Evolutionary conservation across 2,888 invertebrate species (phyloP).

Genomic region (Cheilosia vernalis): DNA sequence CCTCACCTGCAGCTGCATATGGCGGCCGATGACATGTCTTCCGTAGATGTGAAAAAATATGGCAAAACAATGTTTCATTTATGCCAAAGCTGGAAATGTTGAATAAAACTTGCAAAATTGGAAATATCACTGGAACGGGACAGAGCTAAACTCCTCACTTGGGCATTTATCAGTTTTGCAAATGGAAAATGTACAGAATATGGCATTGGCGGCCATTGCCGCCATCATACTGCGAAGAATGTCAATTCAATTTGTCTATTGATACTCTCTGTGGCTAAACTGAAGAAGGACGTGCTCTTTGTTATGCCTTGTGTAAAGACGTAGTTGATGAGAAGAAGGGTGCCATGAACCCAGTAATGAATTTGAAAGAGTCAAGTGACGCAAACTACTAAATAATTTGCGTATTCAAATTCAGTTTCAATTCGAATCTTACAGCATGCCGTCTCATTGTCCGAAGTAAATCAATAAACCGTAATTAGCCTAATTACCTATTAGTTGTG

Average conservation of each 20-base stretch:
- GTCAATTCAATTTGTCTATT: constrained; percentile 62
- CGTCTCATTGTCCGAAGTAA: constrained; percentile 20
- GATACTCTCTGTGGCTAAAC: constrained; percentile 19
- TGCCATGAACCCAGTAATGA: constrained; percentile 7
- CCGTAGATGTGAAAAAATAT: constrained; percentile 48
- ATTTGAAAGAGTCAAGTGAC: constrained; percentile 6
- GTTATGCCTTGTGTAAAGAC: not conserved
- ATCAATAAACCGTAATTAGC: constrained; percentile 18
- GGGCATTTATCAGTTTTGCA: constrained; percentile 45
- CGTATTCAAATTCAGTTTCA: constrained; percentile 30
- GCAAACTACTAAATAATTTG: not conserved
- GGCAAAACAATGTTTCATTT: constrained; percentile 47
- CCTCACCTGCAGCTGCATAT: not conserved
- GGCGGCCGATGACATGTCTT: constrained; percentile 17
- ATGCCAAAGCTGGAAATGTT: constrained; percentile 31
- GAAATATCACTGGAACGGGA: constrained; percentile 32
- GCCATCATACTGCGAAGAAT: constrained; percentile 31
- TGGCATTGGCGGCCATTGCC: constrained; percentile 16
- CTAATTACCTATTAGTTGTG: constrained; percentile 21
- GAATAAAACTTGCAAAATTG: constrained; percentile 46
- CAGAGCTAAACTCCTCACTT: constrained; percentile 34
- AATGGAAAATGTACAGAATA: constrained; percentile 44
- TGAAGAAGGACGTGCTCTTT: constrained; percentile 21
- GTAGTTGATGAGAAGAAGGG: too few species aligned
- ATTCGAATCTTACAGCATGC: constrained; percentile 1